A percentile compares a stretch with the other conserved stretches of the same genome.
These are phyloP conservation scores for Pasiphila rectangulata DNA, from an alignment of 2,888 invertebrate species.

Conservation along the genomic window DNA sequence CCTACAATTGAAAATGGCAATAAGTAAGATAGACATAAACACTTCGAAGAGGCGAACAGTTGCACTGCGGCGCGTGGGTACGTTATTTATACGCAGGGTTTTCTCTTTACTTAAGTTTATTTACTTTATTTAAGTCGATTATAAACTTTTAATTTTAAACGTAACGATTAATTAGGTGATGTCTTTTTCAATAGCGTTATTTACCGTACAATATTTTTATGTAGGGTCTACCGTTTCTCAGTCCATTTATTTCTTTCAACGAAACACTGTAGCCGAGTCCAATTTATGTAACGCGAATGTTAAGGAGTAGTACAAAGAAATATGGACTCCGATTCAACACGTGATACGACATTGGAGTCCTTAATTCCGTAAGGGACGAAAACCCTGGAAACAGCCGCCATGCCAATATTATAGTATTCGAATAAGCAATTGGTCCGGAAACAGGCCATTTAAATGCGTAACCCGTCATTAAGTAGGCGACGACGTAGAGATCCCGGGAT, in stretches of 20 bases:
- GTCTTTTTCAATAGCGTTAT: constrained; percentile 18
- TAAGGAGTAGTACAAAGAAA: constrained; percentile 13
- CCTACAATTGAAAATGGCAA: constrained; percentile 46
- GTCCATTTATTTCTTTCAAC: constrained; percentile 10
- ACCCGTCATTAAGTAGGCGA: constrained; percentile 70
- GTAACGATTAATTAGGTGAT: neutral
- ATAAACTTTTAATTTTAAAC: neutral
- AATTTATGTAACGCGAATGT: constrained; percentile 13
- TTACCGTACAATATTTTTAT: constrained; percentile 16
- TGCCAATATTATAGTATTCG: constrained; percentile 54
- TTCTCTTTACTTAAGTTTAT: constrained; percentile 23
- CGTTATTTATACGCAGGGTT: constrained; percentile 42
- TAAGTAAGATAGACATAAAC: constrained; percentile 47
- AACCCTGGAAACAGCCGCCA: constrained; percentile 50
- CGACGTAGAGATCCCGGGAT: constrained; percentile 49
- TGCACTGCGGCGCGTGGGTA: constrained; percentile 44
- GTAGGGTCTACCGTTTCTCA: constrained; percentile 20
- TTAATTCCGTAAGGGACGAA: constrained; percentile 35
- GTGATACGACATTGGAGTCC: constrained; percentile 17
- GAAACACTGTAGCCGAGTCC: constrained; percentile 9
- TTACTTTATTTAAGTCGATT: too few species aligned
- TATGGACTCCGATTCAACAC: constrained; percentile 13
- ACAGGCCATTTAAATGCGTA: constrained; percentile 75
- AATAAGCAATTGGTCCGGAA: constrained; percentile 59
- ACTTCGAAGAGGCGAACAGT: constrained; percentile 43